These are phyloP conservation scores for Blastobasis lacticolella DNA, from an alignment of 2,888 invertebrate genomes.

Conservation along the genomic window DNA sequence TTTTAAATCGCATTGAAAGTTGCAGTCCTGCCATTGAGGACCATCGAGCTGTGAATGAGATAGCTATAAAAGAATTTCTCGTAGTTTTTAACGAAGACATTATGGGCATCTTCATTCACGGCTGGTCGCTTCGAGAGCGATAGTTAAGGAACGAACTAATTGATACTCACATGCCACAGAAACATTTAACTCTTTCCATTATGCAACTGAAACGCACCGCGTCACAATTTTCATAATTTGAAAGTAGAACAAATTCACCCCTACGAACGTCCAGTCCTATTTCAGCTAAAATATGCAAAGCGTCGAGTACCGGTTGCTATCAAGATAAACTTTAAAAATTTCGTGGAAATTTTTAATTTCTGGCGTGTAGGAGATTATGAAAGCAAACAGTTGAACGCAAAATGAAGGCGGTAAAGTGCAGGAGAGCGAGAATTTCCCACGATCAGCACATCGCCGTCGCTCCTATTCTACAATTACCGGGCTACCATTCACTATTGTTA, in stretches of 20 bases:
- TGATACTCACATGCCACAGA: neutral
- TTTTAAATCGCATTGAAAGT: conserved; percentile 1
- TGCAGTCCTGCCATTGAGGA: conserved; percentile 3
- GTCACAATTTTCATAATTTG: neutral
- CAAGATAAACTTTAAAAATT: neutral
- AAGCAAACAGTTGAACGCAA: neutral
- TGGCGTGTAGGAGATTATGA: neutral
- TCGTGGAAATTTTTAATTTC: conserved; percentile 1
- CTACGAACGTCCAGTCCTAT: neutral
- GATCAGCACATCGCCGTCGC: conserved; percentile 12
- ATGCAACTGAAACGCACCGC: too few species aligned
- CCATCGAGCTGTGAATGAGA: conserved; percentile 3
- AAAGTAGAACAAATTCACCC: neutral
- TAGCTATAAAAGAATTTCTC: conserved; percentile 5
- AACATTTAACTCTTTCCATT: too few species aligned
- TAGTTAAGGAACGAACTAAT: neutral
- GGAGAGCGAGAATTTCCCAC: conserved; percentile 9
- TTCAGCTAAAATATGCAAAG: neutral
- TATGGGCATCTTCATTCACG: conserved; percentile 3
- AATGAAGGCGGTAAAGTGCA: conserved; percentile 7
- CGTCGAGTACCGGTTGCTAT: neutral
- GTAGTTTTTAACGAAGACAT: conserved; percentile 10
- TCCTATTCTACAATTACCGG: conserved; percentile 10
- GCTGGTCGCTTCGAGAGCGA: neutral
- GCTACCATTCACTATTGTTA: conserved; percentile 13